A percentile compares a stretch with the other conserved stretches of the same genome.
Conservation (phyloP, 2,113 vertebrate genomes). For the Spea multiplicata region DNA sequence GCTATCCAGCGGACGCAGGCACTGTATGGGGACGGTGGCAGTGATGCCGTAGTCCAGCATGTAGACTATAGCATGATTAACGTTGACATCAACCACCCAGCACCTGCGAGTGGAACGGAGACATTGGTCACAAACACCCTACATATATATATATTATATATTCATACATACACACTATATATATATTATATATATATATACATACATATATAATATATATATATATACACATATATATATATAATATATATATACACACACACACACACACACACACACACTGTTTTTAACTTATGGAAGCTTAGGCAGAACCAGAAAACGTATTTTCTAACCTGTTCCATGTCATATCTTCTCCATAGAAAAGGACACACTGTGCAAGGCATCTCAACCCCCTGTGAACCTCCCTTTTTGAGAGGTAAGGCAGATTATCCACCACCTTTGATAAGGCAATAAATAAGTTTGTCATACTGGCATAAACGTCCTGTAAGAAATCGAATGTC, state of each 20-base stretch:
- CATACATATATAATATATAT: too few species aligned
- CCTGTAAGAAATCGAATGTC: background rate
- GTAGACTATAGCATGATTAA: slow-evolving; percentile 31
- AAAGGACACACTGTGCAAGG: slow-evolving; percentile 33
- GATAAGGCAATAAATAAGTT: slow-evolving; percentile 14
- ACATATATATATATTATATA: too few species aligned
- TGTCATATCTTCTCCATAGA: background rate
- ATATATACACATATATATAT: too few species aligned
- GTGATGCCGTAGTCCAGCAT: slow-evolving; percentile 43
- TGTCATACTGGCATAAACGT: slow-evolving; percentile 13
- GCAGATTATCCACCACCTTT: background rate
- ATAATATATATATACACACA: too few species aligned
- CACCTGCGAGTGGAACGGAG: slow-evolving; percentile 1
- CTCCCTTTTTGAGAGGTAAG: accelerated
- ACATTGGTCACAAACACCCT: background rate
- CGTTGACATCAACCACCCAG: slow-evolving; percentile 47
- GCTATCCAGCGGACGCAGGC: slow-evolving; percentile 20
- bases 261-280: too few species aligned
- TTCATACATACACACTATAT: too few species aligned
- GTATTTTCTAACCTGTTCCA: slow-evolving; percentile 46
- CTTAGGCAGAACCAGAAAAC: background rate
- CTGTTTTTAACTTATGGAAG: too few species aligned
- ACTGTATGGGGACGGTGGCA: background rate
- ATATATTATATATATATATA: too few species aligned
- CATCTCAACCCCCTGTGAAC: slow-evolving; percentile 31